Evolutionary conservation across 2,888 invertebrate species (phyloP), one percentile per base, ranked within the genome.

Genomic region (Ramazzottius varieornatus): DNA sequence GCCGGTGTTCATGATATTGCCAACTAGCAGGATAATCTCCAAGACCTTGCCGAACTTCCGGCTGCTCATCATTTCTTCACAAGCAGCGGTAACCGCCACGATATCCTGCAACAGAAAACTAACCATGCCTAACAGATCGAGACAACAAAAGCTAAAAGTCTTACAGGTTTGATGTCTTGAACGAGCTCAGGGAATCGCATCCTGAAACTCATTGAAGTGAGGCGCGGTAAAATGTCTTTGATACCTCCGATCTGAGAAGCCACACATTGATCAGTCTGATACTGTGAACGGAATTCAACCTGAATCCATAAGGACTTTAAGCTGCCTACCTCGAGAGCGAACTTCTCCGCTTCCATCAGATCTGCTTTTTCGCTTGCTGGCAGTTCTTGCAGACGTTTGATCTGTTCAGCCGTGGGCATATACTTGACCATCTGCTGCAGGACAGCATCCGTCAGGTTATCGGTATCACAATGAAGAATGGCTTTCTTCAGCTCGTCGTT

Each of bases 1-100:
- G 0, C 93, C 93, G 0, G 89, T 84, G 76, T 96, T 96, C 88
- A 98, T 89, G 73, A 88, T 92, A 77, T 98, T 98, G 1, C 96
- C 96, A 32, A 94, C 79, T 16, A 93, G 76, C 0, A 98, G 79
- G 67, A 96, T 82, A 0, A 96, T 78, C 75, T 94, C 89, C 20
- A 98, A 77, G 65, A 98, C 84, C 74, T 84, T 85, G 0, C 86
- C 85, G 75, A 98, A 92, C 73, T 91, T 93, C 69, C 83, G 83
- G 72, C 92, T 92, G 33, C 83, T 83, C 70, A 85, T 86, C 1
- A 92, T 84, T 77, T 94, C 91, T 72, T 94, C 90, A 71, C 94
- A 93, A 0, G 94, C 94, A 0, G 90, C 90, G 1, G 91, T 91
- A 0, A 88, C 90, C 0, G 90, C 86, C 0, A 94, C 92, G 73